phyloP scores from a whole-genome alignment of 2,797 vertebrate species.

The Enteromius argenteus region DNA sequence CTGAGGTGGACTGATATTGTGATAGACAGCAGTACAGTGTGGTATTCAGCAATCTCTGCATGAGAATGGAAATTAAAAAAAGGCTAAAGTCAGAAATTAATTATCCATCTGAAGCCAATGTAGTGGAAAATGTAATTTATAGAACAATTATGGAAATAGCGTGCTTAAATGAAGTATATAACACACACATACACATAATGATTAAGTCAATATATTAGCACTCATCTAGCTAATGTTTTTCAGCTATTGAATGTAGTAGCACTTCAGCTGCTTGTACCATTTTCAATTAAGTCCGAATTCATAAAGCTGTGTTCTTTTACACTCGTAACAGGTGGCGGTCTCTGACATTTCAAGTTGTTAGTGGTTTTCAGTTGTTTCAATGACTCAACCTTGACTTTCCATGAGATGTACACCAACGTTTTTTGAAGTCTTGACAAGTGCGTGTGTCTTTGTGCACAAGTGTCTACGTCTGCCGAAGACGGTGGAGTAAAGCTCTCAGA shows the following conservation, averaged over 20 bases:
- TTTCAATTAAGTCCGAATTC: slow-evolving; percentile 71
- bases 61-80: slow-evolving; percentile 88
- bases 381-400: slow-evolving; percentile 71
- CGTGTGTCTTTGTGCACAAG: slow-evolving; percentile 39
- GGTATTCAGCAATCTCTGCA: slow-evolving; percentile 73
- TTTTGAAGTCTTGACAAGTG: slow-evolving; percentile 11
- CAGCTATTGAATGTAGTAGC: slow-evolving; percentile 69
- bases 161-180: slow-evolving; percentile 87
- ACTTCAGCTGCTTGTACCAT: slow-evolving; percentile 61
- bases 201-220: slow-evolving; percentile 94
- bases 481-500: neutral
- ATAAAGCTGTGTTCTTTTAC: slow-evolving; percentile 53
- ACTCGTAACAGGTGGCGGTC: slow-evolving; percentile 8
- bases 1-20: slow-evolving; percentile 25
- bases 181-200: slow-evolving; percentile 77
- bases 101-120: slow-evolving; percentile 96
- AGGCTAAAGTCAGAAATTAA: slow-evolving; percentile 93
- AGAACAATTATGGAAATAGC: slow-evolving; percentile 88
- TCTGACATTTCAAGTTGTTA: slow-evolving; percentile 68
- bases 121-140: slow-evolving; percentile 99
- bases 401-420: neutral
- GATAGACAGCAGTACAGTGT: slow-evolving; percentile 44
- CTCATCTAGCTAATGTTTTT: slow-evolving; percentile 78
- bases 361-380: slow-evolving; percentile 74
- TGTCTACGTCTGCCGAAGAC: slow-evolving; percentile 30